These are phyloP conservation scores for Apamea sordens DNA, from an alignment of 2,888 invertebrate species.

Conservation along the genomic window DNA sequence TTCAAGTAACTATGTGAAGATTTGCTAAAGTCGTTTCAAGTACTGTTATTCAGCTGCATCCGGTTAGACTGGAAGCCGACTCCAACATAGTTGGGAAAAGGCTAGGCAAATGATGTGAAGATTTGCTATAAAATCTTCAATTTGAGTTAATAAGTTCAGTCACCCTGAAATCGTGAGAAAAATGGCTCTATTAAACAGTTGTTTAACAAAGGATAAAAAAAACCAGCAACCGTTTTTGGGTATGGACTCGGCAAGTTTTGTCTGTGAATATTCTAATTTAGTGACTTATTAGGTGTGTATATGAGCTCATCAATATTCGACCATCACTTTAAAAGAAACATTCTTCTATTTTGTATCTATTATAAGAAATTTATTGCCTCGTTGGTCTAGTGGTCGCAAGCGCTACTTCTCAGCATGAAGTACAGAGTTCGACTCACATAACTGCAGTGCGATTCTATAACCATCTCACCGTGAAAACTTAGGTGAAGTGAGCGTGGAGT, in stretches of 20 bases:
- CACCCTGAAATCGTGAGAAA: slow-evolving; percentile 34
- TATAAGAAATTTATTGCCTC: background rate
- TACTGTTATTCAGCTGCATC: background rate
- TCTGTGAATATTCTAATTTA: background rate
- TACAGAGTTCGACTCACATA: too few species aligned
- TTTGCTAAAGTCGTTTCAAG: background rate
- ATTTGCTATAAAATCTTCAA: background rate
- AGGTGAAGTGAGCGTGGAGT: too few species aligned
- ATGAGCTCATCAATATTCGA: background rate
- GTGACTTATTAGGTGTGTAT: background rate
- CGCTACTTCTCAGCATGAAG: too few species aligned
- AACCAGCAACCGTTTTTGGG: background rate
- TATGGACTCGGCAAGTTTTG: background rate
- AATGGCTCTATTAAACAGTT: background rate
- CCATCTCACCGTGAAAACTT: too few species aligned
- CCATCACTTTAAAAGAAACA: background rate
- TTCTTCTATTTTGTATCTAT: background rate
- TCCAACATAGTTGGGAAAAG: background rate
- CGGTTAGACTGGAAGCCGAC: background rate
- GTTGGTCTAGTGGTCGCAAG: too few species aligned
- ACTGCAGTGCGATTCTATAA: too few species aligned
- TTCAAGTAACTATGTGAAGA: background rate
- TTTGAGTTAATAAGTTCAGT: slow-evolving; percentile 33
- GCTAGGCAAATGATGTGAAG: background rate
- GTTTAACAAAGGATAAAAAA: background rate